Evolutionary conservation across 2,888 invertebrate species (phyloP).

Genomic region (Polydesmus complanatus): DNA sequence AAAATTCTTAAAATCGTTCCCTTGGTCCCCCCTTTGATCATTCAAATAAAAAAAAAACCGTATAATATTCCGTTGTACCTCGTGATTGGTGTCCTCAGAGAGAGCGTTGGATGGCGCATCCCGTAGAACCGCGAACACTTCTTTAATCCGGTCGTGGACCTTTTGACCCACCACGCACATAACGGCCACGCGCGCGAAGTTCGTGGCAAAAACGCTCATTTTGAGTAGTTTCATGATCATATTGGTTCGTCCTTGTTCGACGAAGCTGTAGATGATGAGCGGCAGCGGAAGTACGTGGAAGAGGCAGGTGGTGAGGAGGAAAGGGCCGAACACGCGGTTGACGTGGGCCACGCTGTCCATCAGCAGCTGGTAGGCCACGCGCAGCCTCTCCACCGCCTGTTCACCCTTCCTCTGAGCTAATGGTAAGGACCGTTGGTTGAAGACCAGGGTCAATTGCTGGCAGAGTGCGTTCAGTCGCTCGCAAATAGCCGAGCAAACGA

Average conservation of each 20-base stretch:
- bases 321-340: conserved; percentile 2
- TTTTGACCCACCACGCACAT: neutral
- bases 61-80: no score
- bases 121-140: neutral
- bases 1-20: no score
- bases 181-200: neutral
- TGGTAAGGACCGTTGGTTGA: no score
- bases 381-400: neutral
- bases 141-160: neutral
- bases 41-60: no score
- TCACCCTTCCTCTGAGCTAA: no score
- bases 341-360: conserved; percentile 6
- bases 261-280: neutral
- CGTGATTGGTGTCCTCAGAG: neutral
- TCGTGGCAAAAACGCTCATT: neutral
- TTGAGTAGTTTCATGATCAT: neutral
- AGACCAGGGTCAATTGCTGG: neutral
- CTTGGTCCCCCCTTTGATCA: no score
- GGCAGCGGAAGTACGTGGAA: neutral
- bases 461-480: neutral
- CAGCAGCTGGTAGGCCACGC: conserved; percentile 8
- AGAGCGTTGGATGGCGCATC: neutral
- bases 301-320: conserved; percentile 1
- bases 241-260: neutral
- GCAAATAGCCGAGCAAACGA: neutral